Percentiles rank a stretch among this genome's conserved stretches.
These are phyloP conservation scores for Caligus rogercresseyi DNA, from an alignment of 1,140 invertebrate species.

Conservation along the genomic window DNA sequence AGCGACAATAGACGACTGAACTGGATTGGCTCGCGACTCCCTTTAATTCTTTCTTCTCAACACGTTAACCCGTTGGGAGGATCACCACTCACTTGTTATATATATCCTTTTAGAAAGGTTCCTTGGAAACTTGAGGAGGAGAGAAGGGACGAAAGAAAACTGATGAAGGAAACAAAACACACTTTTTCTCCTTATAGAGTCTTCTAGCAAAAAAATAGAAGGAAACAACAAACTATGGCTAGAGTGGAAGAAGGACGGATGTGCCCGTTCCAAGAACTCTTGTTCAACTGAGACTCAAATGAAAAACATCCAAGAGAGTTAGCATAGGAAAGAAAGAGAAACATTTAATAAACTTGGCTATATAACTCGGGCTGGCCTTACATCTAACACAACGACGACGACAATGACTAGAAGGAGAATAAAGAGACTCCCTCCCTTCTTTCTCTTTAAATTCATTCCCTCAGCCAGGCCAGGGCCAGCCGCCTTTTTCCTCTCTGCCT, in stretches of 20 bases:
- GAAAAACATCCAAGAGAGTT: not conserved
- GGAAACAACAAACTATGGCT: not conserved
- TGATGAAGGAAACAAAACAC: not conserved
- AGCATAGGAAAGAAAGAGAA: not conserved
- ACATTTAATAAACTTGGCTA: not conserved
- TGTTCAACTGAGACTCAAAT: not conserved
- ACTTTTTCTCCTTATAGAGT: too few relatives aligned
- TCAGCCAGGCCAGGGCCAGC: too few relatives aligned
- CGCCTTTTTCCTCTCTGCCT: not conserved
- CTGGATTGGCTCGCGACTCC: too few relatives aligned
- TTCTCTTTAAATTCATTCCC: not conserved
- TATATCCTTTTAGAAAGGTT: too few relatives aligned
- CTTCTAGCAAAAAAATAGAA: not conserved
- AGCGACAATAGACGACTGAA: too few relatives aligned
- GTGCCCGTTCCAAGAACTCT: not conserved
- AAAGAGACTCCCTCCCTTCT: not conserved
- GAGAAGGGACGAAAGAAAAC: too few relatives aligned
- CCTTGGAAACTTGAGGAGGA: too few relatives aligned
- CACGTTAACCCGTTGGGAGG: too few relatives aligned
- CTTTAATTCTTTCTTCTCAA: too few relatives aligned
- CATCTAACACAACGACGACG: too few relatives aligned
- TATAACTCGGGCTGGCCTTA: not conserved
- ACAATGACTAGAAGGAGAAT: too few relatives aligned
- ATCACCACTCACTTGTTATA: too few relatives aligned
- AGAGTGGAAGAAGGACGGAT: not conserved